Percentiles rank a stretch among this genome's conserved stretches.
Evolutionary conservation across 2,888 invertebrate genomes (phyloP).

Genomic region (Drosophila formosana): DNA sequence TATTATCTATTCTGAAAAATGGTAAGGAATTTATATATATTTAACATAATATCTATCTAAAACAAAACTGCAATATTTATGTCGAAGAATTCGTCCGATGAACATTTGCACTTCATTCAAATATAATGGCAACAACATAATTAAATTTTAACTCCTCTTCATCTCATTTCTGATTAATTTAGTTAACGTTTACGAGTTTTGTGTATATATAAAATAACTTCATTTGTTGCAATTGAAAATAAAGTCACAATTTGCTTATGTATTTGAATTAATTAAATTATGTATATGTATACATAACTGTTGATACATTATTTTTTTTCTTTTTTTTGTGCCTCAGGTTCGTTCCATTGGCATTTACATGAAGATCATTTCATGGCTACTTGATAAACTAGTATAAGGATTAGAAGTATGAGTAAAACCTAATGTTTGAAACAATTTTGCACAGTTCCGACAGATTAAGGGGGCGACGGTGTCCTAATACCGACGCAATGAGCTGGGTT

Average conservation of each 20-base stretch:
- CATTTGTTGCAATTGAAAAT: constrained; percentile 52
- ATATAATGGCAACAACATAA: background rate
- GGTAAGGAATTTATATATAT: no score
- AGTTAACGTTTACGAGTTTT: constrained; percentile 13
- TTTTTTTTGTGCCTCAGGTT: constrained; percentile 14
- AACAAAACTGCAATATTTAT: background rate
- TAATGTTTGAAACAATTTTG: constrained; percentile 69
- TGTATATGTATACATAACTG: constrained; percentile 25
- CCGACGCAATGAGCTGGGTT: constrained; percentile 22
- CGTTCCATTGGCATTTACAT: constrained; percentile 37
- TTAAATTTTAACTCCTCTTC: background rate
- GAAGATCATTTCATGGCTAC: constrained; percentile 61
- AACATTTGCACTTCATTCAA: background rate
- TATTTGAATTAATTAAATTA: constrained; percentile 22
- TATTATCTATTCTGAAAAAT: no score
- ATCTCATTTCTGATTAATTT: background rate
- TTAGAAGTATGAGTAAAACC: constrained; percentile 47
- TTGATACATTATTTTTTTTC: constrained; percentile 13
- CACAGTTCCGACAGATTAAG: constrained; percentile 51
- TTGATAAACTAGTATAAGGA: constrained; percentile 50
- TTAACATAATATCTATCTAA: background rate
- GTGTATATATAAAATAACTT: constrained; percentile 50
- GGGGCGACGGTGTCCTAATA: constrained; percentile 10
- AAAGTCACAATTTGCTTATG: constrained; percentile 50
- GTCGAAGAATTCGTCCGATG: background rate